Base-by-base conservation (phyloP, 2,888 invertebrate species). In the Amorpha juglandis region DNA sequence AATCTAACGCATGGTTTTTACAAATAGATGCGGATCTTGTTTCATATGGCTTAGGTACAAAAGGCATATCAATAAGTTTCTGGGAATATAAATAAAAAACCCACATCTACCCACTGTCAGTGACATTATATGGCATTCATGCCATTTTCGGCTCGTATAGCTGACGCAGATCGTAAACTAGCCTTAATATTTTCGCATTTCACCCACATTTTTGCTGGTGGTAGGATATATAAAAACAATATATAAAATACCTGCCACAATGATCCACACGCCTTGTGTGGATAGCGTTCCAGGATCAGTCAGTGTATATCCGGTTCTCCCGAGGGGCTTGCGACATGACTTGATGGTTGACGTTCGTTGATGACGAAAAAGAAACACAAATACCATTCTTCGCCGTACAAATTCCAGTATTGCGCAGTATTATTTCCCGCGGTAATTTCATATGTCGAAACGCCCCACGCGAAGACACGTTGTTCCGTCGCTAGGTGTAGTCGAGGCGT, bases 401-500 rank as follows among this genome's bases (percentile, higher is more conserved):
- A 12, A 14, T 11, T 45, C 4, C 4, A 45, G 1, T 52, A 52
- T 52, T 52, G 55, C 35, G 35, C 35, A 35, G 8, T 19, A 33
- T 51, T 63, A 9, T 12, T n/a, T n/a, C n/a, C n/a, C n/a, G n/a
- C n/a, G n/a, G n/a, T n/a, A n/a, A n/a, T n/a, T 48, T 33, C 14
- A 16, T 14, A 19, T 47, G 68, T 65, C 68, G 71, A 71, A 76
- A 71, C 74, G 73, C 74, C 75, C 76, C 68, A 74, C 51, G 67
- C 67, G 63, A 62, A 67, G 67, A 70, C 65, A 8, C 52, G 19
- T 6, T 16, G 63, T 63, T 64, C 67, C 62, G 64, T 62, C 38
- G 67, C 64, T 71, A 66, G 68, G 63, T 58, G 58, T 58, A 58
- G 48, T 14, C 48, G 48, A 65, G 64, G 64, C 74, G 78, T 78